Base-by-base conservation (phyloP, 2,113 vertebrate genomes). In the Nettapus auritus region DNA sequence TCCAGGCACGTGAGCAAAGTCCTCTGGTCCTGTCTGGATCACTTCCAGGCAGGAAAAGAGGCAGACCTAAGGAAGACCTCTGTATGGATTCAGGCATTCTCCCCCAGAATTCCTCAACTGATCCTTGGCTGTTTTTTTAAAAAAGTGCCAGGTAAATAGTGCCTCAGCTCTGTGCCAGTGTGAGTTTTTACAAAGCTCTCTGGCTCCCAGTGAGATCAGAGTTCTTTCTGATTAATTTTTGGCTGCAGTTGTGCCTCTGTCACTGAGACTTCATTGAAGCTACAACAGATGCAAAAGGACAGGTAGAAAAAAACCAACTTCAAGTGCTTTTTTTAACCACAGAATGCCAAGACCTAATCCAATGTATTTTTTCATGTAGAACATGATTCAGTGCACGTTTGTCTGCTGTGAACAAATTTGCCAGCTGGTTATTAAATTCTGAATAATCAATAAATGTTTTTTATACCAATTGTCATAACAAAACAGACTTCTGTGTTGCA, bases 381-480 rank as follows among this genome's bases (percentile, higher is more conserved):
- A 62, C 20, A 25, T 5, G 82, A 29, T 10, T 36, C 42, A 62
- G 8, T 18, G 13, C 29, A 19, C 40, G 6, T 57, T 44, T 79
- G 50, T 50, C 48, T 85, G 56, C 66, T 85, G 31, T 67, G 78
- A 89, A 67, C 69, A 75, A 63, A 71, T 56, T 60, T 60, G 22
- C n/a, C 18, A 10, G 50, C 15, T 20, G 23, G 28, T 84, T 57
- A 57, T 57, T 74, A 50, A 57, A 53, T 46, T 78, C 11, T 83
- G 60, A 76, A 85, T 89, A 78, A 94, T 78, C 23, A 94, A 88
- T 95, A 95, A 94, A 95, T 31, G 52, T 8, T 5, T 75, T 81
- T 88, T 33, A 33, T 71, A 78, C 3, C 1, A 76, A 10, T 21
- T 57, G 33, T n/a, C 66, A 19, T 10, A 79, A 63, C 23, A 28